These are phyloP conservation scores for Brachyalestes nurse DNA, from an alignment of 2,797 vertebrate genomes.

Conservation along the genomic window DNA sequence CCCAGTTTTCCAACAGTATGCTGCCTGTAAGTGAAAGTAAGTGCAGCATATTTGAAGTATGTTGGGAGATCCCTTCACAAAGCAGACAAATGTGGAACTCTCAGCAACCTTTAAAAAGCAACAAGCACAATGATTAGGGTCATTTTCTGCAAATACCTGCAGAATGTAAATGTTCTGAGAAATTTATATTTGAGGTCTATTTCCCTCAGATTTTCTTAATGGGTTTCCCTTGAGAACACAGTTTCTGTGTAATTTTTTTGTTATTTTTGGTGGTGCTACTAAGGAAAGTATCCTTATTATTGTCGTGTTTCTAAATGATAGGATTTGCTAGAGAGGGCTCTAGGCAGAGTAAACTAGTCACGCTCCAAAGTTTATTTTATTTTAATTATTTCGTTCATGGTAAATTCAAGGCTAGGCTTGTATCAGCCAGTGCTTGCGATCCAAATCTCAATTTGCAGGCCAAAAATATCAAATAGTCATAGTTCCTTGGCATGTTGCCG, in stretches of 20 bases:
- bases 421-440: background rate
- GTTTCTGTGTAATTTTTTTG: slow-evolving; percentile 26
- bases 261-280: slow-evolving; percentile 34
- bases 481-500: background rate
- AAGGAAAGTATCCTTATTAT: slow-evolving; percentile 11
- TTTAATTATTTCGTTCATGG: background rate
- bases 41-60: background rate
- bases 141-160: slow-evolving; percentile 41
- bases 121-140: slow-evolving; percentile 1
- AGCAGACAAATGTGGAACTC: background rate
- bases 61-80: background rate
- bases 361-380: background rate
- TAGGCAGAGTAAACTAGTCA: background rate
- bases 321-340: background rate
- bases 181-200: background rate
- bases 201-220: slow-evolving; percentile 13
- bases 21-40: background rate
- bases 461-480: background rate
- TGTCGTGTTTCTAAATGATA: slow-evolving; percentile 3
- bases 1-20: background rate
- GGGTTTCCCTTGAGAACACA: slow-evolving; percentile 19
- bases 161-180: slow-evolving; percentile 2
- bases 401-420: background rate
- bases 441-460: no score
- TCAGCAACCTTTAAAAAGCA: background rate